Percentiles rank a stretch among this genome's conserved stretches.
phyloP scores from a whole-genome alignment of 2,888 invertebrate genomes.

The Ecdyonurus torrentis region DNA sequence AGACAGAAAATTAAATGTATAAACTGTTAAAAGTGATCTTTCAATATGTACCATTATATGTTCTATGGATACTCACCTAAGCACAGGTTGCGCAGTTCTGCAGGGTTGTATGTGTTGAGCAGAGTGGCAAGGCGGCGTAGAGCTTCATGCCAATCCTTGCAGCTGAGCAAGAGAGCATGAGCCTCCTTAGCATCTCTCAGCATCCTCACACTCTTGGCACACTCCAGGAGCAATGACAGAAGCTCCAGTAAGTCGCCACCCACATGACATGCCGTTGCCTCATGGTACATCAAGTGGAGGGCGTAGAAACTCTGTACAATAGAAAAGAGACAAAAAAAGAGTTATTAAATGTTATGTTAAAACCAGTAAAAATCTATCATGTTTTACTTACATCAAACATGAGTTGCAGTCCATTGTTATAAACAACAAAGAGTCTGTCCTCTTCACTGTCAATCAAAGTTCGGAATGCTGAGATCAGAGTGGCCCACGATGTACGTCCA shows the following conservation, averaged over 20 bases:
- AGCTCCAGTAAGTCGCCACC: slow-evolving; percentile 71
- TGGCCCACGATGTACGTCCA: slow-evolving; percentile 84
- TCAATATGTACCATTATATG: too few relatives aligned
- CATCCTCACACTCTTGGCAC: slow-evolving; percentile 29
- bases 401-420: slow-evolving; percentile 71
- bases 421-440: slow-evolving; percentile 76
- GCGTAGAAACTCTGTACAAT: slow-evolving; percentile 64
- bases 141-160: slow-evolving; percentile 79
- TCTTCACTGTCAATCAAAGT: slow-evolving; percentile 80
- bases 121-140: slow-evolving; percentile 72
- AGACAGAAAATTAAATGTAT: too few relatives aligned
- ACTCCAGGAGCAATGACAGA: slow-evolving; percentile 32
- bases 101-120: slow-evolving; percentile 75
- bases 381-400: slow-evolving; percentile 45
- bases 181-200: slow-evolving; percentile 42
- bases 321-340: not conserved
- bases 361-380: not conserved
- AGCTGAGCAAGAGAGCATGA: slow-evolving; percentile 43
- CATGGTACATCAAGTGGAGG: slow-evolving; percentile 84
- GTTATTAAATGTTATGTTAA: not conserved
- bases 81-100: slow-evolving; percentile 62
- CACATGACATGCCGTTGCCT: slow-evolving; percentile 79
- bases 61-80: too few relatives aligned
- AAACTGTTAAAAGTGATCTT: too few relatives aligned
- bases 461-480: slow-evolving; percentile 77